phyloP scores from a whole-genome alignment of 2,113 vertebrate species.

The Tursiops truncatus region DNA sequence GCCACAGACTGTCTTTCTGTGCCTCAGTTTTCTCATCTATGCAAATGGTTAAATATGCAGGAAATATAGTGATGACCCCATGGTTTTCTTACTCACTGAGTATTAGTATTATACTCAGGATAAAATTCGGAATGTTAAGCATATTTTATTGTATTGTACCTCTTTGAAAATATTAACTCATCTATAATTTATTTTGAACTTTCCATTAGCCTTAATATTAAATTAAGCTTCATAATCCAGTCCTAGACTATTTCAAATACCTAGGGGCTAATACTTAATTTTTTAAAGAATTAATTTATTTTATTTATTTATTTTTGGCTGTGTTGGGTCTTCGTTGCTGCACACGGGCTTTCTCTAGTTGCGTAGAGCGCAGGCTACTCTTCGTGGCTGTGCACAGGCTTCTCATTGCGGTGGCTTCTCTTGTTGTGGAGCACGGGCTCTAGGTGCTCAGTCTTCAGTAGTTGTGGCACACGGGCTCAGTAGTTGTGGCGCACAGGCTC shows the following conservation, averaged over 20 bases:
- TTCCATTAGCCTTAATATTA: conserved; percentile 53
- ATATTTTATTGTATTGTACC: conserved; percentile 12
- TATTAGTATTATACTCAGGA: conserved; percentile 34
- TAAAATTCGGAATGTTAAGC: conserved; percentile 34
- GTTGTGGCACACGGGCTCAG: no score
- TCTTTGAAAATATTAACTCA: conserved; percentile 55
- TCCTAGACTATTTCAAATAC: not conserved
- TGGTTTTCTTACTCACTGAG: not conserved
- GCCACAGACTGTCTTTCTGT: not conserved
- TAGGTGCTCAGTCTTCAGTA: no score
- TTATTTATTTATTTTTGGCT: no score
- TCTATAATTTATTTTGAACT: conserved; percentile 66
- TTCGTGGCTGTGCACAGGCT: no score
- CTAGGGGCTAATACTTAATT: conserved; percentile 16
- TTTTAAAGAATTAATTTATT: not conserved
- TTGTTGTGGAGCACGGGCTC: no score
- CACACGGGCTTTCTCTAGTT: no score
- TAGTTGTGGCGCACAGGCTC: no score
- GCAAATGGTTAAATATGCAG: not conserved
- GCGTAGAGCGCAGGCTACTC: no score
- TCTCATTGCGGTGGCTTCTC: no score
- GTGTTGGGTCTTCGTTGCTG: no score
- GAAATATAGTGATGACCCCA: not conserved
- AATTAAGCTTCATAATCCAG: conserved; percentile 23
- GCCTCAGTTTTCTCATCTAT: not conserved